Percentiles rank a stretch among this genome's conserved stretches.
Evolutionary conservation across 92 coral and sea anemone genomes (phyloP).

Genomic region (Parazoanthus atlanticus): DNA sequence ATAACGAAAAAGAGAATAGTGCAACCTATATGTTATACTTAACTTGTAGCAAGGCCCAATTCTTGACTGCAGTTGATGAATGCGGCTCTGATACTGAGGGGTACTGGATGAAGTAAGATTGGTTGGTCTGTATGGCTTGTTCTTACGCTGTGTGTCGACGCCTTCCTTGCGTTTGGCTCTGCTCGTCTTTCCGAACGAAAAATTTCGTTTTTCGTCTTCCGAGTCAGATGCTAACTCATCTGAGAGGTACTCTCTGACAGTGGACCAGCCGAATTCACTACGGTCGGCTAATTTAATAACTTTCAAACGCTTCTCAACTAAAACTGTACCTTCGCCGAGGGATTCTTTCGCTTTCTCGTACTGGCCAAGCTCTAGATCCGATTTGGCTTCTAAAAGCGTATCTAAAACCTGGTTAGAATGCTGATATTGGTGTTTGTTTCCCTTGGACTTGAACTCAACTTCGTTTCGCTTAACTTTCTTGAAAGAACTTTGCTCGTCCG

Average conservation of each 20-base stretch:
- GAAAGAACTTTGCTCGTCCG: not conserved
- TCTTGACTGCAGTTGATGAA: conserved; percentile 1
- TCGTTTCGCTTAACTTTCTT: conserved; percentile 27
- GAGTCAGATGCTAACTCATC: conserved; percentile 45
- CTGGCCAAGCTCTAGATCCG: conserved; percentile 22
- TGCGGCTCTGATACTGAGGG: not conserved
- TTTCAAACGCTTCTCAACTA: conserved; percentile 39
- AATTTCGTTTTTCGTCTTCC: conserved; percentile 45
- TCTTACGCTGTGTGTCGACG: conserved; percentile 17
- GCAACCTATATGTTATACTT: conserved; percentile 7
- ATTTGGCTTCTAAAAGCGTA: too few relatives aligned
- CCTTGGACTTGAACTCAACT: conserved; percentile 20
- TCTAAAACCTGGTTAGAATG: conserved; percentile 39
- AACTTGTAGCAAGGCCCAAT: conserved; percentile 44
- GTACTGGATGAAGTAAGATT: not conserved
- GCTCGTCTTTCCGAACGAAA: conserved; percentile 45
- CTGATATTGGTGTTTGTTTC: conserved; percentile 38
- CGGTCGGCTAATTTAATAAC: conserved; percentile 46
- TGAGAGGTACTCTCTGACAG: conserved; percentile 40
- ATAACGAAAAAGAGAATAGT: not conserved
- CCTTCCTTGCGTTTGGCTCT: conserved; percentile 26
- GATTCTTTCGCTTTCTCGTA: conserved; percentile 42
- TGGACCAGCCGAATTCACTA: conserved; percentile 50
- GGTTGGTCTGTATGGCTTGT: not conserved
- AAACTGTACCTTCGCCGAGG: conserved; percentile 39